Base-by-base conservation (phyloP, 2,888 invertebrate genomes). In the Andrena minutula region DNA sequence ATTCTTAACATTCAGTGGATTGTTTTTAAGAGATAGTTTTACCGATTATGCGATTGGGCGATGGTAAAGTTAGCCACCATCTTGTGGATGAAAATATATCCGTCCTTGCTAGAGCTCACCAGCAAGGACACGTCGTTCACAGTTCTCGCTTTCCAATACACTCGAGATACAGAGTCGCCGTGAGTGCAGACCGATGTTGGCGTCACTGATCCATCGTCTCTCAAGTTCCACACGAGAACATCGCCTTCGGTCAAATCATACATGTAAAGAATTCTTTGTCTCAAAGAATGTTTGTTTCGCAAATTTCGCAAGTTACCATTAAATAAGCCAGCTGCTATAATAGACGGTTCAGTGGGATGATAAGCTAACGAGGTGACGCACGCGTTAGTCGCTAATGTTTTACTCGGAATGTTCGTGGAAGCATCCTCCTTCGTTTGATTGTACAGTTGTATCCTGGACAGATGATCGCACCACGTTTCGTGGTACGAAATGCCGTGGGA, bases 281-380 rank as follows among this genome's bases (percentile, higher is more conserved):
- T 30, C 1, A 6, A 20, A 49, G 4, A 28, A 58, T 49, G 30
- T 16, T 16, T 4, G 20, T 7, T 16, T 41, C 7, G 10, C 1
- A 49, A 49, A 16, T 2, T 28, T 56, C 10, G 1, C 16, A 30
- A 53, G n/a, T 58, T 78, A 93, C 93, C 93, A 84, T 93, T 93
- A 58, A 91, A 92, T 75, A 93, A 84, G 49, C 95, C 95, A 80
- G 94, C 94, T 32, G 94, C 95, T 63, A 95, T 89, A 74, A 95
- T 93, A 2, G 94, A 93, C 0, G 95, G 94, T 84, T 94, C 93
- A 2, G 89, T 90, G 2, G 95, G 94, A 91, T 95, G 95, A 91
- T 95, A 95, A 56, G 93, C 88, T 20, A 95, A 80, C 6, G 92
- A 86, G 10, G 94, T 94, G 8, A 95, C 92, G 71, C 95, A 95